Base-by-base conservation (phyloP, 2,797 vertebrate species). In the Eurystomus glaucurus region DNA sequence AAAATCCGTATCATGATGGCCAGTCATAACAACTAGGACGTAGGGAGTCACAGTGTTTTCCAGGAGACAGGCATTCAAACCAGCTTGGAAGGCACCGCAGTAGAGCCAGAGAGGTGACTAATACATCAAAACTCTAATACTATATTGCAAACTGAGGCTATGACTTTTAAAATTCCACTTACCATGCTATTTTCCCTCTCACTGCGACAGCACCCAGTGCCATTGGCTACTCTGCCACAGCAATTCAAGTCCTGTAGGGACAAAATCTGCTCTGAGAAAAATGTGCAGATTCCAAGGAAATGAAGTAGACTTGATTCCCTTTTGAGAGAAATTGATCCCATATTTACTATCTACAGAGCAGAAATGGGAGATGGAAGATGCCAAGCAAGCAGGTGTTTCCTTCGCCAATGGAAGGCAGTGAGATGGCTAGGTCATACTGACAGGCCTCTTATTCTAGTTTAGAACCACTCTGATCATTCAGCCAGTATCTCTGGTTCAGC, bases 181-280 rank as follows among this genome's bases (percentile, higher is more conserved):
- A 98, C 98, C 46, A 3, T 19, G 22, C 50, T 66, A 10, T 94
- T 96, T 90, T 88, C 94, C 41, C 51, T 97, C 70, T 97, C 98
- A 83, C 90, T 92, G 97, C 94, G 90, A 93, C 99, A 99, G 96
- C 99, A 99, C 83, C 97, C 98, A 18, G 97, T 97, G 19, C 93
- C 97, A 75, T 91, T 93, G n/a, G 92, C 98, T 51, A 83, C 91
- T 50, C 97, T 98, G 7, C 98, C 98, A 81, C 99, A 99, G 95
- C 99, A 99, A 2, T 98, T 98, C 2, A 95, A 93, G 19, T 98
- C 98, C 99, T 99, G 91, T 26, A 83, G 60, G 37, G 75, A 96
- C 3, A 91, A 89, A 80, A 81, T 33, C 28, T 31, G 11, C n/a
- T 78, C 25, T 93, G 72, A 96, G 57, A 88, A 69, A 84, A 65